These are phyloP conservation scores for Macrosteles quadrilineatus DNA, from an alignment of 1,140 invertebrate genomes.

Conservation along the genomic window DNA sequence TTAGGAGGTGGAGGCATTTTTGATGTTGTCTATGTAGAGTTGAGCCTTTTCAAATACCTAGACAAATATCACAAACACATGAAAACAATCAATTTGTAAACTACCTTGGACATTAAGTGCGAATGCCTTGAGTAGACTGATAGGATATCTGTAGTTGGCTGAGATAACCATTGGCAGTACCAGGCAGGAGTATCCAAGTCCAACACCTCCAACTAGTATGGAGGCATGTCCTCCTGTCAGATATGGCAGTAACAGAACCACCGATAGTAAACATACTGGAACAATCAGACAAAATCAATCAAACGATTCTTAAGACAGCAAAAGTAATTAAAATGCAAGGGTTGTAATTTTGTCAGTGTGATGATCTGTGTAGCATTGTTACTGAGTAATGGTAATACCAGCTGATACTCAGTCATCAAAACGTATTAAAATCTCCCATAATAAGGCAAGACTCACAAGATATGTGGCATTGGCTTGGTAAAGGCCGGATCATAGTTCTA, in stretches of 20 bases:
- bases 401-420: too few relatives aligned
- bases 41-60: too few relatives aligned
- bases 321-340: neutral
- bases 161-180: conserved; percentile 63
- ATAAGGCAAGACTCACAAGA: too few relatives aligned
- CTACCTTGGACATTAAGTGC: conserved; percentile 17
- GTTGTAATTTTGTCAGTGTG: too few relatives aligned
- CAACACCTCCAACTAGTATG: conserved; percentile 60
- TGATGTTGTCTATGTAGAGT: too few relatives aligned
- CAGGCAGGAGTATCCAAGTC: conserved; percentile 61
- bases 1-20: too few relatives aligned
- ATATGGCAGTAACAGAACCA: conserved; percentile 62
- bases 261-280: conserved; percentile 64
- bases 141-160: conserved; percentile 65
- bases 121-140: conserved; percentile 54
- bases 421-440: too few relatives aligned
- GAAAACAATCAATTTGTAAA: neutral
- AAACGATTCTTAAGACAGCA: neutral
- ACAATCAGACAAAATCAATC: conserved; percentile 42
- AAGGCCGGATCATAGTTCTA: too few relatives aligned
- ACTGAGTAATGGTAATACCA: too few relatives aligned
- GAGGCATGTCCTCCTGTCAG: conserved; percentile 58
- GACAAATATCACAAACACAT: too few relatives aligned
- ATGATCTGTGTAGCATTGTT: too few relatives aligned
- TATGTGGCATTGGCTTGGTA: too few relatives aligned